These are phyloP conservation scores for Wasmannia auropunctata DNA, from an alignment of 1,140 invertebrate genomes.

Conservation along the genomic window DNA sequence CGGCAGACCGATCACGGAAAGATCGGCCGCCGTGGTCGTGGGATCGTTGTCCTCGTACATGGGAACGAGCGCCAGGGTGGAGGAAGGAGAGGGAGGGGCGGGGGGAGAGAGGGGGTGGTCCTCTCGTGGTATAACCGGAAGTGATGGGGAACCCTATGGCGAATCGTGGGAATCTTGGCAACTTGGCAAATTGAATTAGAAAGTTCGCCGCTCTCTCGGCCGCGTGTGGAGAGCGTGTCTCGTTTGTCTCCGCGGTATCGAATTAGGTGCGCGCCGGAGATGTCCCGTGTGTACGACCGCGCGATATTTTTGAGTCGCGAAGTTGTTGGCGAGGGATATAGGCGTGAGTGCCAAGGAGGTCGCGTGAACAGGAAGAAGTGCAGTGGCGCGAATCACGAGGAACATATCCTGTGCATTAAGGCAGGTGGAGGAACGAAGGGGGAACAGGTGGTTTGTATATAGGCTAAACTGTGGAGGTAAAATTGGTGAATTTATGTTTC, in stretches of 20 bases:
- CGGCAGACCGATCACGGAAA: constrained; percentile 17
- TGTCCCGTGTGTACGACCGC: constrained; percentile 23
- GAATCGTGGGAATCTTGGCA: constrained; percentile 69
- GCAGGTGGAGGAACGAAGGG: too few relatives aligned
- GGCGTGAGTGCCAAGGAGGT: neutral
- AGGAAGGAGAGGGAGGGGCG: too few relatives aligned
- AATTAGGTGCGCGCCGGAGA: constrained; percentile 49
- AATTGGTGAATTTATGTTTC: too few relatives aligned
- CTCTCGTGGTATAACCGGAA: constrained; percentile 46
- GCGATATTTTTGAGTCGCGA: constrained; percentile 19
- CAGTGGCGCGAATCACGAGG: too few relatives aligned
- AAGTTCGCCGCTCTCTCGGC: constrained; percentile 71
- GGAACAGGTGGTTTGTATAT: too few relatives aligned
- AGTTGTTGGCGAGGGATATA: constrained; percentile 29
- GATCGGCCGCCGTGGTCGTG: neutral
- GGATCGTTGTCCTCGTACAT: constrained; percentile 11
- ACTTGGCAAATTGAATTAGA: constrained; percentile 77
- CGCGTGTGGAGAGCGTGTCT: constrained; percentile 69
- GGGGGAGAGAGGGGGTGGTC: neutral
- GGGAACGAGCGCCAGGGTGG: neutral
- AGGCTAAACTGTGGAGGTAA: too few relatives aligned
- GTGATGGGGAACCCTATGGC: constrained; percentile 57
- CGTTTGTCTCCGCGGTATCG: constrained; percentile 69
- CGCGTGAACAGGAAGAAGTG: neutral
- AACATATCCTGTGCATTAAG: too few relatives aligned